phyloP scores from a whole-genome alignment of 2,888 invertebrate genomes.

The Thereva nobilitata region DNA sequence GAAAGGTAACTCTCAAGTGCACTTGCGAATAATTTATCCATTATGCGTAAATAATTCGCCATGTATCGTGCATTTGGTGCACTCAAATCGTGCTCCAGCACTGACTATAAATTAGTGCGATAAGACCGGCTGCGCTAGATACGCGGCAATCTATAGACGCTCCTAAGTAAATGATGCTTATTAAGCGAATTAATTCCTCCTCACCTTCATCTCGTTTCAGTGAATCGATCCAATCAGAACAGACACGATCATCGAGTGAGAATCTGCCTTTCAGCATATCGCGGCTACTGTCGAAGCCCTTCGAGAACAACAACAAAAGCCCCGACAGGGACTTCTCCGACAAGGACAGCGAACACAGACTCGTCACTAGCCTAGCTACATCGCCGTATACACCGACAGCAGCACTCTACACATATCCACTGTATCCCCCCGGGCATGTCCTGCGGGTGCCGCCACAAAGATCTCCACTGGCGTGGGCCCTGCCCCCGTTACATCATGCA shows the following conservation, averaged over 20 bases:
- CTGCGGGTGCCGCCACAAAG: conserved; percentile 79
- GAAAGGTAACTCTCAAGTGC: neutral
- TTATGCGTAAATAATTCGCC: conserved; percentile 33
- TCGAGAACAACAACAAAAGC: conserved; percentile 61
- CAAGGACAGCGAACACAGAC: conserved; percentile 51
- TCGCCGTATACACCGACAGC: conserved; percentile 55
- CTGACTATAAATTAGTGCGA: conserved; percentile 37
- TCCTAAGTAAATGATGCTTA: conserved; percentile 35
- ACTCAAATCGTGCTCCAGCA: conserved; percentile 35
- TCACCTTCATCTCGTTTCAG: conserved; percentile 49
- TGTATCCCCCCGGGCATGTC: conserved; percentile 69
- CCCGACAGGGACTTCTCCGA: conserved; percentile 54
- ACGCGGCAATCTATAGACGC: conserved; percentile 5
- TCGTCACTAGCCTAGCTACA: conserved; percentile 57
- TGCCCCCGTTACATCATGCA: conserved; percentile 62
- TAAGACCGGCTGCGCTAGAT: conserved; percentile 22
- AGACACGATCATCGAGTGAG: conserved; percentile 60
- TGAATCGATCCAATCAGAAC: conserved; percentile 59
- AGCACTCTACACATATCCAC: conserved; percentile 57
- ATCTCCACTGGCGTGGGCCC: conserved; percentile 59
- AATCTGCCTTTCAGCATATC: conserved; percentile 80
- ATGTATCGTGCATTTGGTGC: conserved; percentile 37
- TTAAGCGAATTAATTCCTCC: conserved; percentile 34
- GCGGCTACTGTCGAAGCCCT: conserved; percentile 75
- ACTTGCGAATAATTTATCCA: conserved; percentile 22